Evolutionary conservation across 2,888 invertebrate genomes (phyloP), one percentile per base, ranked within the genome.

Genomic region (Periphyllus acericola): DNA sequence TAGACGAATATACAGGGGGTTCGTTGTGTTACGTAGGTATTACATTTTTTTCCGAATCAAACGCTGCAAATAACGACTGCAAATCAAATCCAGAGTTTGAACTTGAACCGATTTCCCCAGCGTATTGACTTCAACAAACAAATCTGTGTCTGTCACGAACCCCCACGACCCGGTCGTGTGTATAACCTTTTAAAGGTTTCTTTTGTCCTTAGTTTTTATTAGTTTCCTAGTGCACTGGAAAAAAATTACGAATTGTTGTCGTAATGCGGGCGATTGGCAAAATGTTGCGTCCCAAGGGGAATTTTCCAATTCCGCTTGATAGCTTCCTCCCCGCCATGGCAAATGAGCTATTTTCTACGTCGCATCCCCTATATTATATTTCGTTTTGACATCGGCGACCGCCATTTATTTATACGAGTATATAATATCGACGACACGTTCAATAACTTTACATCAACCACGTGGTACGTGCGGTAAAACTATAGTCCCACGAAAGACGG

Each of bases 361-460:
- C 36, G 29, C 6, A 40, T 66, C 34, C 60, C n/a, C 34, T n/a
- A n/a, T n/a, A n/a, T n/a, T 32, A 72, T 32, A 32, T 55, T 74
- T 74, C 36, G 34, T 75, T 75, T 85, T 60, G 52, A 36, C 76
- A 52, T 29, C 1, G 34, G 34, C 52, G 25, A 55, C 66, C 25
- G 32, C 6, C 32, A 3, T 32, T 32, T 32, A 29, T 46, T 46
- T 46, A 76, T 29, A 46, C 79, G 84, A 68, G 25, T 32, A 8
- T 32, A 8, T 1, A 81, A 40, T 1, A 81, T 66, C 89, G 91
- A 91, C 91, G 90, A 76, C 46, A 29, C 46, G 75, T 76, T n/a
- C 46, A 46, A 76, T 76, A 3, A 14, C 14, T 40, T 40, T 40
- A n/a, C 11, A 75, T 75, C 36, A 25, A 75, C 74, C n/a, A 6